phyloP scores from a whole-genome alignment of 2,797 vertebrate genomes.

The Gorsachius magnificus region DNA sequence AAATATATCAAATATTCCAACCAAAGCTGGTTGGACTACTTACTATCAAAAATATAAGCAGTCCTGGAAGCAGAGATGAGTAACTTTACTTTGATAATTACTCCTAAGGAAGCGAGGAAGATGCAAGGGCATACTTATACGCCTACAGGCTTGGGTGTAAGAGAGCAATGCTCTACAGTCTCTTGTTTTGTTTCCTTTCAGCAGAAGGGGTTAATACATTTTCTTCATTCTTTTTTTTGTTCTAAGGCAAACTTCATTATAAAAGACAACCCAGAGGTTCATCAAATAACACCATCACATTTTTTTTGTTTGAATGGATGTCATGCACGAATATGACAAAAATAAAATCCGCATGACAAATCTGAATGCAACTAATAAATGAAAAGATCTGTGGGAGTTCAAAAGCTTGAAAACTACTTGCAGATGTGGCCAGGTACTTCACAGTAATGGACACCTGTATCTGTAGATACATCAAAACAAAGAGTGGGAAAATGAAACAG shows the following conservation, averaged over 20 bases:
- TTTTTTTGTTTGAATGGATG: background rate
- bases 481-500: background rate
- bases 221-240: background rate
- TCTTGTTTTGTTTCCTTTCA: background rate
- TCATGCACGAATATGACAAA: background rate
- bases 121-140: background rate
- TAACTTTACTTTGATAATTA: background rate
- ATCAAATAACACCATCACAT: background rate
- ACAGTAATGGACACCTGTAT: background rate
- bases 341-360: background rate
- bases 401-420: conserved; percentile 2
- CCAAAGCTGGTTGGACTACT: background rate
- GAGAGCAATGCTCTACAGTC: background rate
- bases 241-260: background rate
- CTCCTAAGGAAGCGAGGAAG: background rate
- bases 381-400: background rate
- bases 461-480: background rate
- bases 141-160: background rate
- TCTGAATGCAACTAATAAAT: background rate
- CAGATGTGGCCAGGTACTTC: background rate
- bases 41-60: background rate
- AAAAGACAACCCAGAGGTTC: background rate
- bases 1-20: background rate
- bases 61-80: background rate
- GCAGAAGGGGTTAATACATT: background rate